Percentiles rank a stretch among this genome's conserved stretches.
Evolutionary conservation across 2,888 invertebrate species (phyloP).

Genomic region (Cosmia trapezina): DNA sequence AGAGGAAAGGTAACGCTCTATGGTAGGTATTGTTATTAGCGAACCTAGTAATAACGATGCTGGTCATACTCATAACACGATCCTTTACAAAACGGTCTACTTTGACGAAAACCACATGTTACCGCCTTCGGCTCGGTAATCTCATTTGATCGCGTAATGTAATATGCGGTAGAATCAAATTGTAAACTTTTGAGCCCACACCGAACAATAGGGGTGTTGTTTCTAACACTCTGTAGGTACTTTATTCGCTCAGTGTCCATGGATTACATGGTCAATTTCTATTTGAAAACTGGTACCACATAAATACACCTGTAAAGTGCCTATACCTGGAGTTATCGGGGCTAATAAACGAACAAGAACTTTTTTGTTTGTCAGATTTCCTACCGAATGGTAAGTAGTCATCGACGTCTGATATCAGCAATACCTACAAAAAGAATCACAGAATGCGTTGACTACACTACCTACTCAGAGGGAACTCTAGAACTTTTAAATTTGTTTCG

Average conservation of each 20-base stretch:
- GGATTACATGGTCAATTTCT: not conserved
- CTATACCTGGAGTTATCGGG: not conserved
- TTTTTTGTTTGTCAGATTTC: not conserved
- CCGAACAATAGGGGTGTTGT: slow-evolving; percentile 26
- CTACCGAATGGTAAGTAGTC: not conserved
- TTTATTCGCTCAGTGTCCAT: not conserved
- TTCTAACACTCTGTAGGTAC: slow-evolving; percentile 15
- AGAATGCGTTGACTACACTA: too few relatives aligned
- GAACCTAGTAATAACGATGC: not conserved
- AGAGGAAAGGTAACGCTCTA: too few relatives aligned
- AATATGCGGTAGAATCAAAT: slow-evolving; percentile 45
- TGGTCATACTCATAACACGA: slow-evolving; percentile 2
- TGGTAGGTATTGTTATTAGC: too few relatives aligned
- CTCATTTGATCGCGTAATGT: slow-evolving; percentile 45
- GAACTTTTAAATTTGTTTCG: not conserved
- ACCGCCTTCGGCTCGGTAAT: slow-evolving; percentile 36
- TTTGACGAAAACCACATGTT: slow-evolving; percentile 35
- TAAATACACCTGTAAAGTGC: not conserved
- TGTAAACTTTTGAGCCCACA: slow-evolving; percentile 41
- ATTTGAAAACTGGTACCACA: not conserved
- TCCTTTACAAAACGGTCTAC: slow-evolving; percentile 8
- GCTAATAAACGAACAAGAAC: not conserved
- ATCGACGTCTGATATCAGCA: not conserved
- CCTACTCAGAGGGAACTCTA: not conserved
- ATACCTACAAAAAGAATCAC: not conserved